Percentiles rank a stretch among this genome's conserved stretches.
These are phyloP conservation scores for Frankliniella fusca DNA, from an alignment of 2,888 invertebrate species.

Conservation along the genomic window DNA sequence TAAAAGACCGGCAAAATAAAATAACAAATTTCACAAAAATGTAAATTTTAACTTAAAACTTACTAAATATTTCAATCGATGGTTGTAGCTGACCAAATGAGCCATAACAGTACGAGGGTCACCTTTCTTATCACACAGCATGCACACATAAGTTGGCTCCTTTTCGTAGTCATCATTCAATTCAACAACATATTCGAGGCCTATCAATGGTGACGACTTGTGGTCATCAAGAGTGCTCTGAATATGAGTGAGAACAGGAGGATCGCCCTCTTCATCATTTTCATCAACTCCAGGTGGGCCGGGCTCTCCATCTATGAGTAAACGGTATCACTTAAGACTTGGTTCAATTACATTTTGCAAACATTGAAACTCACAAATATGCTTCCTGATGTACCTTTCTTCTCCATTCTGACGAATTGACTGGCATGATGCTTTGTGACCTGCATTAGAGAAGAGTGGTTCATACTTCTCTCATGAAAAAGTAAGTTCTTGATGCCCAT, in stretches of 20 bases:
- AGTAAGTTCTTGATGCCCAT: constrained; percentile 35
- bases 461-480: constrained; percentile 46
- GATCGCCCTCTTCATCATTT: constrained; percentile 50
- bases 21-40: neutral
- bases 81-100: constrained; percentile 73
- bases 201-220: constrained; percentile 56
- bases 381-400: constrained; percentile 33
- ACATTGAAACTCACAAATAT: constrained; percentile 28
- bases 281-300: constrained; percentile 66
- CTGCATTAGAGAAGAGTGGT: constrained; percentile 48
- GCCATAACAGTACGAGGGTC: constrained; percentile 73
- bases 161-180: constrained; percentile 54
- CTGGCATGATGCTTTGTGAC: constrained; percentile 46
- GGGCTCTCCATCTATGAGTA: constrained; percentile 57
- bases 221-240: constrained; percentile 55
- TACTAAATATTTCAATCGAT: constrained; percentile 67
- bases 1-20: constrained; percentile 1
- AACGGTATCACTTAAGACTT: constrained; percentile 31
- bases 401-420: constrained; percentile 38
- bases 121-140: constrained; percentile 73
- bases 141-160: constrained; percentile 71
- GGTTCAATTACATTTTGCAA: constrained; percentile 40
- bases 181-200: constrained; percentile 77
- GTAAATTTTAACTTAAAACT: constrained; percentile 42
- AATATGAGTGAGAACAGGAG: constrained; percentile 46